Conservation (phyloP, 2,888 invertebrate genomes). For the Ophion ventricosus region DNA sequence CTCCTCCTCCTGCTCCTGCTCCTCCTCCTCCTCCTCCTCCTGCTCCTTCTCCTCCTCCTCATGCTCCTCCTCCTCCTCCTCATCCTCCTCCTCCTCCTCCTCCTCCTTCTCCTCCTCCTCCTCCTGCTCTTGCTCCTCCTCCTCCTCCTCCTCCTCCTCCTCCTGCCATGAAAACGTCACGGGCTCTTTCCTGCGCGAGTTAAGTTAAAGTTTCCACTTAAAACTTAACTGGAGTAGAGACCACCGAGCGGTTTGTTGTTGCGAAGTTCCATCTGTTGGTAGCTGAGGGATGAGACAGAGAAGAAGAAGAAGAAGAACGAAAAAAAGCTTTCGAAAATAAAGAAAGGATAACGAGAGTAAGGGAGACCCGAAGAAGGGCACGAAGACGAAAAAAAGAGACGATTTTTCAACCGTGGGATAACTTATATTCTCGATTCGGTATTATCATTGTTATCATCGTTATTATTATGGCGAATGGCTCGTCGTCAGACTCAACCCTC, state of each 20-base stretch:
- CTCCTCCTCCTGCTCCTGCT: too few species aligned
- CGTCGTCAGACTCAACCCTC: conserved; percentile 25
- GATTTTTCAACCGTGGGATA: conserved; percentile 49
- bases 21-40: too few species aligned
- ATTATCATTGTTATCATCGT: conserved; percentile 64
- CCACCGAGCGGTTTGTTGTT: conserved; percentile 64
- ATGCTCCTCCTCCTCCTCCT: too few species aligned
- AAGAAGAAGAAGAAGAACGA: neutral
- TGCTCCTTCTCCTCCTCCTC: too few species aligned
- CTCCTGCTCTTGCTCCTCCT: too few species aligned
- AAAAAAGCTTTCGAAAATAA: neutral
- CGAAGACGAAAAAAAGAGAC: conserved; percentile 30
- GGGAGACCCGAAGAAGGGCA: neutral
- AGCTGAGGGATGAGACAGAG: conserved; percentile 53
- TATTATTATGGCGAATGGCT: conserved; percentile 57
- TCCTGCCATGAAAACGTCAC: conserved; percentile 62
- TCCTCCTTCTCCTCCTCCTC: too few species aligned
- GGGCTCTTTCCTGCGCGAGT: conserved; percentile 63
- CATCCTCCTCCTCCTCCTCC: too few species aligned
- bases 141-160: conserved; percentile 4
- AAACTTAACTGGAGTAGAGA: conserved; percentile 65
- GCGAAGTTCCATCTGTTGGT: conserved; percentile 64
- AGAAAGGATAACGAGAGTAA: conserved; percentile 6
- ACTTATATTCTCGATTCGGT: conserved; percentile 60
- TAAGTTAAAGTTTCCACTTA: conserved; percentile 67